phyloP scores from a whole-genome alignment of 2,797 vertebrate genomes.

The Catharus ustulatus region DNA sequence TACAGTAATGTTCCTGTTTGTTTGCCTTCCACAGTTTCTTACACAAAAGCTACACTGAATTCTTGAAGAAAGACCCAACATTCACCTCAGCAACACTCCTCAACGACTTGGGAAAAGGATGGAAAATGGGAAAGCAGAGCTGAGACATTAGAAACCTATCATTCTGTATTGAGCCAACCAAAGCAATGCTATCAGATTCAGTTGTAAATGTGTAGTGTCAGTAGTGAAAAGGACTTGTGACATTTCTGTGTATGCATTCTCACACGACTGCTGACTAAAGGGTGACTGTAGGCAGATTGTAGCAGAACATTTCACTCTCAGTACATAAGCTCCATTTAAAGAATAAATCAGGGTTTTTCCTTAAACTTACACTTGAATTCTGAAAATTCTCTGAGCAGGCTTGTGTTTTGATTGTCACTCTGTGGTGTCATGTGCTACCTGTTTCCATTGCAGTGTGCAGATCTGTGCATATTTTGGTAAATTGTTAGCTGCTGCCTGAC shows the following conservation, averaged over 20 bases:
- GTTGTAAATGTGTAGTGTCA: constrained; percentile 48
- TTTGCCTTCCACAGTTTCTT: constrained; percentile 49
- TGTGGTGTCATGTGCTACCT: constrained; percentile 31
- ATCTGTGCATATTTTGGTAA: constrained; percentile 16
- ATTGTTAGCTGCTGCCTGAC: not conserved
- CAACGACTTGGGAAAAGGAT: constrained; percentile 44
- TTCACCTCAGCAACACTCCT: constrained; percentile 43
- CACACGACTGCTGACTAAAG: constrained; percentile 15
- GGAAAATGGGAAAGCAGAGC: constrained; percentile 42
- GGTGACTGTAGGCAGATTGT: constrained; percentile 12
- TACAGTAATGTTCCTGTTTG: not conserved
- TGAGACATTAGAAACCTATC: constrained; percentile 41
- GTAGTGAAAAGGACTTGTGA: constrained; percentile 33
- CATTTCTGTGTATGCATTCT: constrained; percentile 9
- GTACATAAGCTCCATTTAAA: constrained; percentile 10
- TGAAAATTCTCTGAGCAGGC: constrained; percentile 30
- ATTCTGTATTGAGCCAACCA: constrained; percentile 61
- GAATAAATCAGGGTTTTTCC: constrained; percentile 34
- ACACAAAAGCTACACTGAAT: constrained; percentile 48
- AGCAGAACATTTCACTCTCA: constrained; percentile 24
- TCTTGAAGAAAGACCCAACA: constrained; percentile 53
- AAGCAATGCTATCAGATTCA: constrained; percentile 60
- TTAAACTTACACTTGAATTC: constrained; percentile 68
- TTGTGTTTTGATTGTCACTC: constrained; percentile 46
- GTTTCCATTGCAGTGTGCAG: constrained; percentile 21